These are phyloP conservation scores for Ptilonorhynchus violaceus DNA, from an alignment of 2,113 vertebrate species.

Conservation along the genomic window DNA sequence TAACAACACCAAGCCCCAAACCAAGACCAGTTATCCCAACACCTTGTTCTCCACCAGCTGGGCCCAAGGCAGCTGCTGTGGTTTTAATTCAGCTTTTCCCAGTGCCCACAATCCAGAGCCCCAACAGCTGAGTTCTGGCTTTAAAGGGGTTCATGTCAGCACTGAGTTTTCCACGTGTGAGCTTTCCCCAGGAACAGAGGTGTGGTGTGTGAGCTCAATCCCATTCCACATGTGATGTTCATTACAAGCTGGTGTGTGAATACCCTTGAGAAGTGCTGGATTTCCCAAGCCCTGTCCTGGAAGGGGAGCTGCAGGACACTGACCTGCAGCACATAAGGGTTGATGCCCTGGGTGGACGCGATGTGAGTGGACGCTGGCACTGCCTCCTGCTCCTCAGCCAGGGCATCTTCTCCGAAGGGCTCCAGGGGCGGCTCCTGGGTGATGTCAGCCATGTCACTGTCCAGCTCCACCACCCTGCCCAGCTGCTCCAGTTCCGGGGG, in stretches of 20 bases:
- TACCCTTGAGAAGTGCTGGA: rapidly evolving
- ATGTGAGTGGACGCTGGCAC: conserved; percentile 84
- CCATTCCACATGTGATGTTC: rapidly evolving
- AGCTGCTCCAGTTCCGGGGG: conserved; percentile 76
- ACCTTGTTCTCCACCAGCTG: background rate
- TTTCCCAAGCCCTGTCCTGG: rapidly evolving
- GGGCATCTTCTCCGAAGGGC: conserved; percentile 44
- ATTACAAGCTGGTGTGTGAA: too few species aligned
- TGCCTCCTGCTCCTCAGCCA: conserved; percentile 75
- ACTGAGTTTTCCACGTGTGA: rapidly evolving
- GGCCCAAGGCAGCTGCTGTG: background rate
- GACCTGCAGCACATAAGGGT: conserved; percentile 94
- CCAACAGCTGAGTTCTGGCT: background rate
- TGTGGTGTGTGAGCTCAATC: rapidly evolving
- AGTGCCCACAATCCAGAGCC: too few species aligned
- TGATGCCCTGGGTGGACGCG: conserved; percentile 85
- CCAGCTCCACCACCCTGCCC: conserved; percentile 81
- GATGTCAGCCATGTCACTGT: conserved; percentile 97
- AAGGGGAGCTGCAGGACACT: background rate
- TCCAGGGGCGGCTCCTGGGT: conserved; percentile 84
- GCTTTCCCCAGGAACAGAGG: too few species aligned
- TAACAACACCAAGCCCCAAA: background rate
- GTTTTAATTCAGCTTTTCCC: background rate
- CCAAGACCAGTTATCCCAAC: background rate
- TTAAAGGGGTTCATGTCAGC: background rate